Evolutionary conservation across 2,888 invertebrate genomes (phyloP), one percentile per base, ranked within the genome.

Genomic region (Eristalis pertinax): DNA sequence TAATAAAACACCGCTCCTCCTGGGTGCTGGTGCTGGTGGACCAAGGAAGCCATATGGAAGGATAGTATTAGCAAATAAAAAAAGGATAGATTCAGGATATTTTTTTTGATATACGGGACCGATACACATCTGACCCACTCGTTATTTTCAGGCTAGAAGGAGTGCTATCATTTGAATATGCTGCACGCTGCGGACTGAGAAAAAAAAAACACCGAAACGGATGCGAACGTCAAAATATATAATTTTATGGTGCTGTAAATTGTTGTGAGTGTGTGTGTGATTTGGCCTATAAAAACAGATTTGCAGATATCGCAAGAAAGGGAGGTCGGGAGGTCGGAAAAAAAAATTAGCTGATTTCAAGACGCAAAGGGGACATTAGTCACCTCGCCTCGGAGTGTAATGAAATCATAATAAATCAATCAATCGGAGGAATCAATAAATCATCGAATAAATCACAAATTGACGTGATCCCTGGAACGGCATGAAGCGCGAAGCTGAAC

Each of bases 41-140:
- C 60, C 62, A 29, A 76, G 38, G 22, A 41, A 69, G 29, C 75
- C 75, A 73, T 65, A 68, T 38, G 70, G 58, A 82, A 69, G 69
- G 81, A 73, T 43, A 50, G 64, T 70, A 69, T 74, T 78, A 63
- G 62, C 75, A 65, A 78, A 82, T 86, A 74, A 86, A 86, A 82
- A 67, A 62, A 62, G 69, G 75, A 78, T 74, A 78, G 82, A 82
- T 86, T 81, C 68, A n/a, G 50, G 68, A 74, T 63, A 63, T 83
- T 78, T 83, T n/a, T 83, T 74, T 83, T 83, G 83, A 86, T 79
- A 78, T 69, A 86, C 78, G 69, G 77, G 77, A 32, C 64, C 50
- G 74, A 86, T 78, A 85, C 69, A 68, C 82, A 82, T 82, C 74
- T 86, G 86, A 86, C 83, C 86, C 78, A 69, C 65, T 83, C 86